Conservation (phyloP, 2,888 invertebrate species). For the Pinctada fucata region DNA sequence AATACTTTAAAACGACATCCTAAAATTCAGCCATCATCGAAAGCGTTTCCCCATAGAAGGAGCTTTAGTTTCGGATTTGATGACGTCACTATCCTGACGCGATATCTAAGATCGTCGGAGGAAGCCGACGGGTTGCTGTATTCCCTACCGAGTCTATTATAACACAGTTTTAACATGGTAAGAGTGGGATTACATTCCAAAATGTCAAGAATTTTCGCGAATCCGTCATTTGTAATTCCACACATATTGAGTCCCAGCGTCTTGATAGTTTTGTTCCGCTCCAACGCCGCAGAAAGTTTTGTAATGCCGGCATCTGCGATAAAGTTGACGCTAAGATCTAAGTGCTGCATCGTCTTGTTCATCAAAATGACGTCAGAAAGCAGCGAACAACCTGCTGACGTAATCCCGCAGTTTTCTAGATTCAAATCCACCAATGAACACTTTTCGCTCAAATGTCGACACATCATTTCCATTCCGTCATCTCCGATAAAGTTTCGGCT, state of each 20-base stretch:
- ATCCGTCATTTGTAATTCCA: constrained; percentile 72
- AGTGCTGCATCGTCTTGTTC: constrained; percentile 61
- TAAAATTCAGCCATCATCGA: constrained; percentile 56
- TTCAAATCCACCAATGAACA: constrained; percentile 68
- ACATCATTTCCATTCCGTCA: constrained; percentile 64
- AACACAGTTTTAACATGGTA: constrained; percentile 71
- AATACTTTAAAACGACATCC: too few relatives aligned
- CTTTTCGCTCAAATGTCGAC: constrained; percentile 67
- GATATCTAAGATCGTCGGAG: constrained; percentile 69
- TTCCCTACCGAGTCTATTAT: constrained; percentile 71
- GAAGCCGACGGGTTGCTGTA: constrained; percentile 59
- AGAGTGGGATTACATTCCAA: constrained; percentile 69
- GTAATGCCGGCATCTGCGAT: constrained; percentile 67
- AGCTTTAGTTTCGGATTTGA: constrained; percentile 73
- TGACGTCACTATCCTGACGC: constrained; percentile 70
- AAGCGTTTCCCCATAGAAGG: constrained; percentile 73
- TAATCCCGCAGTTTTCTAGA: constrained; percentile 73
- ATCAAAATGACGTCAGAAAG: constrained; percentile 68
- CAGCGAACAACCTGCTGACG: constrained; percentile 62
- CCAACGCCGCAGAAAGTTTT: constrained; percentile 68
- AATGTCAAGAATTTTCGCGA: constrained; percentile 69
- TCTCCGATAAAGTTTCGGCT: constrained; percentile 72
- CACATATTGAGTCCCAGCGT: constrained; percentile 75
- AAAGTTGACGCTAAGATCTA: constrained; percentile 73
- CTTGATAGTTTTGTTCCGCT: constrained; percentile 65